These are phyloP conservation scores for Spisula subtruncata DNA, from an alignment of 2,888 invertebrate genomes.

Conservation along the genomic window DNA sequence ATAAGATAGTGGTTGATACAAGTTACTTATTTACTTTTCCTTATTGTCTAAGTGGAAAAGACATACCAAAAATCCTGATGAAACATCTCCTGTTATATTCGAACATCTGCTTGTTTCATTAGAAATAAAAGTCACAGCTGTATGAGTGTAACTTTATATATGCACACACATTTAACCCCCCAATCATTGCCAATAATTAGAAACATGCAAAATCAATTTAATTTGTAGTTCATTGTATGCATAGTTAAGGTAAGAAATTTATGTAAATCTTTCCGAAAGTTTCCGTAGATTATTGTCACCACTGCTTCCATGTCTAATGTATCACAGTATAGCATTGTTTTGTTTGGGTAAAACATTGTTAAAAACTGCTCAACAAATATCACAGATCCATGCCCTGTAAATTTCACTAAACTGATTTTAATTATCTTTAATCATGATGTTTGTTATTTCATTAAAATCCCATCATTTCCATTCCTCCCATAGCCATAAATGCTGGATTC, in stretches of 20 bases:
- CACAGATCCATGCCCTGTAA: slow-evolving; percentile 13
- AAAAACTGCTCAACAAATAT: background rate
- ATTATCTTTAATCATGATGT: background rate
- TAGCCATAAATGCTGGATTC: slow-evolving; percentile 9
- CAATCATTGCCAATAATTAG: background rate
- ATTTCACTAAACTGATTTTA: background rate
- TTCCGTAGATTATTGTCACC: background rate
- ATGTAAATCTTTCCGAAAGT: background rate
- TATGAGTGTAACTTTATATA: background rate
- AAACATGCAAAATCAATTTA: background rate
- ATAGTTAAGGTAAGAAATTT: background rate
- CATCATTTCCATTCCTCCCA: slow-evolving; percentile 45
- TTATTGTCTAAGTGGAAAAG: too few species aligned
- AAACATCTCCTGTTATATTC: too few species aligned
- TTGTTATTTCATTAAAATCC: slow-evolving; percentile 31
- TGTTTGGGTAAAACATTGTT: slow-evolving; percentile 1
- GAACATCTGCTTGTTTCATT: too few species aligned
- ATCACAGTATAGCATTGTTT: background rate
- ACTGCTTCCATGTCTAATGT: background rate
- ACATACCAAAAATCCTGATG: too few species aligned
- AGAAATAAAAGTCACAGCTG: too few species aligned
- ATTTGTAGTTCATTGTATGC: background rate
- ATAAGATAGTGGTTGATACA: too few species aligned
- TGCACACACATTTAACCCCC: background rate
- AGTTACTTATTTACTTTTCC: too few species aligned